phyloP scores from a whole-genome alignment of 2,888 invertebrate genomes.

The Cheilosia grossa region DNA sequence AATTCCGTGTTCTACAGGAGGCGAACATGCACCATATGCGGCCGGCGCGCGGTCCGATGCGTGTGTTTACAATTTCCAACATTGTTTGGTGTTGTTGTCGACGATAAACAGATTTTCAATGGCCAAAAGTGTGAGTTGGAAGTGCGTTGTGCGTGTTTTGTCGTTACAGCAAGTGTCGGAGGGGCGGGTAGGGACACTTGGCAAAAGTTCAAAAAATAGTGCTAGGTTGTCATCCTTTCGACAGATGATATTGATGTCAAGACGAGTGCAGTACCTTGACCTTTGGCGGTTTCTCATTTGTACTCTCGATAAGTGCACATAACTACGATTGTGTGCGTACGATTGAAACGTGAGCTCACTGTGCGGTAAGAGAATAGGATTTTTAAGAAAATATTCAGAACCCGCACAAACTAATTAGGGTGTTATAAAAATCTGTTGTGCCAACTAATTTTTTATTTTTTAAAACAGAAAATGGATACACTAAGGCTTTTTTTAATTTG shows the following conservation, averaged over 20 bases:
- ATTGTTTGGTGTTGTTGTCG: constrained; percentile 37
- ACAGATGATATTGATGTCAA: constrained; percentile 53
- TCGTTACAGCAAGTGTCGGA: constrained; percentile 45
- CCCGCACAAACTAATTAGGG: too few species aligned
- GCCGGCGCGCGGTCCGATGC: background rate
- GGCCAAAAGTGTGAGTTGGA: constrained; percentile 12
- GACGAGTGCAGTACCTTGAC: constrained; percentile 46
- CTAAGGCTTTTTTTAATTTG: too few species aligned
- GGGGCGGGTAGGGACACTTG: constrained; percentile 41
- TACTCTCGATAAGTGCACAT: background rate
- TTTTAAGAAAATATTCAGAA: too few species aligned
- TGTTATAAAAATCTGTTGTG: too few species aligned
- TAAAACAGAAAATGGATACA: too few species aligned
- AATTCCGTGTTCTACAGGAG: constrained; percentile 42
- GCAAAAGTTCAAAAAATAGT: constrained; percentile 47
- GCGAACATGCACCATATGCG: constrained; percentile 7
- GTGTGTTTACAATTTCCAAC: constrained; percentile 21
- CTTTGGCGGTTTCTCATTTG: constrained; percentile 25
- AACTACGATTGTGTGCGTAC: background rate
- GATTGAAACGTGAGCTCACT: too few species aligned
- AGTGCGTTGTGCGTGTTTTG: constrained; percentile 51
- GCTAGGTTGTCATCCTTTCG: constrained; percentile 20
- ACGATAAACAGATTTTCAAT: constrained; percentile 43
- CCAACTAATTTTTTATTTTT: too few species aligned
- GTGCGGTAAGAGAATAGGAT: too few species aligned